These are phyloP conservation scores for Neotragus moschatus DNA, from an alignment of 2,113 vertebrate genomes.

Conservation along the genomic window DNA sequence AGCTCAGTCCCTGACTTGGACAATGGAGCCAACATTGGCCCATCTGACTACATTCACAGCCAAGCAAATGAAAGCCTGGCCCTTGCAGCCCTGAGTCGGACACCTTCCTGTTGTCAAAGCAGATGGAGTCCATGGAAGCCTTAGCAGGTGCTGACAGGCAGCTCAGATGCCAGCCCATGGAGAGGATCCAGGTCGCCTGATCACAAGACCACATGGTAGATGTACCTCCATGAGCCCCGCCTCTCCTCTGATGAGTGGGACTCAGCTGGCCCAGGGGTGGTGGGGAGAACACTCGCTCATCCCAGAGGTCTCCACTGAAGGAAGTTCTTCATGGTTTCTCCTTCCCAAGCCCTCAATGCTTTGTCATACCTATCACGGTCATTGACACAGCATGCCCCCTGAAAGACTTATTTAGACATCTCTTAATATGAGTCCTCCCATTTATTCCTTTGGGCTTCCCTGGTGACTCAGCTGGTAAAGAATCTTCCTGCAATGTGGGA, in stretches of 20 bases:
- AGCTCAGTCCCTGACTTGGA: not conserved
- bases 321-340: not conserved
- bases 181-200: not conserved
- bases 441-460: not conserved
- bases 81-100: not conserved
- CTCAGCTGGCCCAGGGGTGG: not conserved
- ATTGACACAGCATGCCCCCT: constrained; percentile 63
- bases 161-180: not conserved
- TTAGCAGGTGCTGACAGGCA: not conserved
- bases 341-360: not conserved
- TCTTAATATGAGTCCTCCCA: constrained; percentile 58
- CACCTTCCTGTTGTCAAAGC: not conserved
- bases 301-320: not conserved
- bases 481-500: not conserved
- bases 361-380: constrained; percentile 48
- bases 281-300: not conserved
- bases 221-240: accelerated
- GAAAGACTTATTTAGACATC: constrained; percentile 55
- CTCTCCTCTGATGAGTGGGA: no score
- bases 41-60: not conserved
- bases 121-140: not conserved
- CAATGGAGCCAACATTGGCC: not conserved
- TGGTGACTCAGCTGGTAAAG: not conserved
- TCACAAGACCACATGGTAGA: no score
- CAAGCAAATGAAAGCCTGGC: not conserved